Evolutionary conservation across 2,113 vertebrate species (phyloP).

Genomic region (Bubo blakistoni): DNA sequence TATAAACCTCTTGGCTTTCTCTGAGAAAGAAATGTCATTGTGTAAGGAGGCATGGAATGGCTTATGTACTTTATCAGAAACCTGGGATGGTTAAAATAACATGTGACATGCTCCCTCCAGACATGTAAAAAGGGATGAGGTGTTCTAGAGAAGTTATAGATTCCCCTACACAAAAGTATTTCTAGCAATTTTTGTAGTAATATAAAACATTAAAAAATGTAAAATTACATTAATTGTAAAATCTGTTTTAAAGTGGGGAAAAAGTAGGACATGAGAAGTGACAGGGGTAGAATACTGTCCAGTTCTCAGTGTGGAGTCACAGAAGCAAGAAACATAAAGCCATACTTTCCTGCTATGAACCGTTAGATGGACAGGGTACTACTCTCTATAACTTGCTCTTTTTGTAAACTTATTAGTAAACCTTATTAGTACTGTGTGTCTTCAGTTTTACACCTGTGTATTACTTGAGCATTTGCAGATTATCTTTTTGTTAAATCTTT

Average conservation of each 20-base stretch:
- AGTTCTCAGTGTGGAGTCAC: background rate
- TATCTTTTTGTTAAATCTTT: background rate
- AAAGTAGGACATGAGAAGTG: background rate
- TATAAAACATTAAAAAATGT: background rate
- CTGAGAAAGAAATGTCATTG: background rate
- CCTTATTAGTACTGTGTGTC: background rate
- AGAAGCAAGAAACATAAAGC: background rate
- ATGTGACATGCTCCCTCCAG: background rate
- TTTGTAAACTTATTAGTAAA: background rate
- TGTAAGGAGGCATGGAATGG: background rate
- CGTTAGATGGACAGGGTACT: background rate
- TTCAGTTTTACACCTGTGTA: background rate
- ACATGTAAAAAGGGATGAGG: background rate
- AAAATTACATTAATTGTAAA: background rate
- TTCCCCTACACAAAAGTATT: background rate
- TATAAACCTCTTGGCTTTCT: background rate
- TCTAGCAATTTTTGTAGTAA: background rate
- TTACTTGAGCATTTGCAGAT: background rate
- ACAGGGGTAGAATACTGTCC: background rate
- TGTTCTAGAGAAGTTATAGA: background rate
- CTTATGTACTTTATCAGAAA: background rate
- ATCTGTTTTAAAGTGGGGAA: background rate
- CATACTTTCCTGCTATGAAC: background rate
- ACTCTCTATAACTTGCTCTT: background rate
- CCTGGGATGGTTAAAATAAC: background rate